A percentile compares a stretch with the other conserved stretches of the same genome.
These are phyloP conservation scores for Glyptemys insculpta DNA, from an alignment of 2,797 vertebrate species.

Conservation along the genomic window DNA sequence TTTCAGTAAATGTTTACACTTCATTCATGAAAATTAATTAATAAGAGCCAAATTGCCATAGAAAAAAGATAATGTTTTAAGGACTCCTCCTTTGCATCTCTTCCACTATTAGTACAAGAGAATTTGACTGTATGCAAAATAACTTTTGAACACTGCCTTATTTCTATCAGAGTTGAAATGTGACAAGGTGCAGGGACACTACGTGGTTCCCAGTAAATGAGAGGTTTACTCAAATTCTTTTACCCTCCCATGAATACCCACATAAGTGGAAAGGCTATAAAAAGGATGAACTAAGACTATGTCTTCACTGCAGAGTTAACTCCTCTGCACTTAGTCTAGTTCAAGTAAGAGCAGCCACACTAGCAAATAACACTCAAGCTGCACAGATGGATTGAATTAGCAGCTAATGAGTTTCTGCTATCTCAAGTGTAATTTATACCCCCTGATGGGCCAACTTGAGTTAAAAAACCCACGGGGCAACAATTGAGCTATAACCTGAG, in stretches of 20 bases:
- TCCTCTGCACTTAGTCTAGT: rapidly evolving
- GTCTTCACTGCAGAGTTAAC: background rate
- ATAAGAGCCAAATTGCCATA: background rate
- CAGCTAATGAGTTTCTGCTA: background rate
- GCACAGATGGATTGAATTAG: background rate
- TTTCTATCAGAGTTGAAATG: background rate
- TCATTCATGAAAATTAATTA: constrained; percentile 26
- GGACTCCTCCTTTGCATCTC: constrained; percentile 30
- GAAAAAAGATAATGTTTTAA: constrained; percentile 27
- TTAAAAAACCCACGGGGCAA: background rate
- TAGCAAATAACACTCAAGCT: background rate
- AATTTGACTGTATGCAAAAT: background rate
- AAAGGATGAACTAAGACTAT: background rate
- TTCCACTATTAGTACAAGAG: background rate
- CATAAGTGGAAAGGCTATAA: background rate
- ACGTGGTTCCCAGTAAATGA: background rate
- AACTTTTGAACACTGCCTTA: constrained; percentile 16
- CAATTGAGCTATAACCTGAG: background rate
- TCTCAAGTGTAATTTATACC: background rate
- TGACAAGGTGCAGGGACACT: rapidly evolving
- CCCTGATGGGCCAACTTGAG: rapidly evolving
- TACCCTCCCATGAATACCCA: background rate
- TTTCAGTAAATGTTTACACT: constrained; percentile 34
- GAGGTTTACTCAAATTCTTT: background rate
- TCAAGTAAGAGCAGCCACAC: background rate